These are phyloP conservation scores for Leptinotarsa peninsularis DNA, from an alignment of 2,888 invertebrate species.

Conservation along the genomic window DNA sequence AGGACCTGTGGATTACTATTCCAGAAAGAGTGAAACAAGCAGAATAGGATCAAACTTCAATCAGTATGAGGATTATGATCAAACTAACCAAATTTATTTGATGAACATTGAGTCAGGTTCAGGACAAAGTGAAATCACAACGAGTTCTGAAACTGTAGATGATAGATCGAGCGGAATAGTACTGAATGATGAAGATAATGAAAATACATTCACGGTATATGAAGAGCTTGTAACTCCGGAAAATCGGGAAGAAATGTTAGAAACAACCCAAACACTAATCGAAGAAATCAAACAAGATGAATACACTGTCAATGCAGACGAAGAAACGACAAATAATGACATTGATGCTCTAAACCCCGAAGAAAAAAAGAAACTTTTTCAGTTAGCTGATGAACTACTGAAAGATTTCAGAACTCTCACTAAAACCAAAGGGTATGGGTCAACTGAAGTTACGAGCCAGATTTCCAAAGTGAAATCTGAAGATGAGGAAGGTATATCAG, in stretches of 20 bases:
- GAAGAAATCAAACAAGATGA: neutral
- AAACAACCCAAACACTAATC: neutral
- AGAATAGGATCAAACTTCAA: neutral
- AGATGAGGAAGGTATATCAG: no score
- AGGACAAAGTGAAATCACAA: no score
- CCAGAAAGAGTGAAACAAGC: neutral
- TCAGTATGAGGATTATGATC: neutral
- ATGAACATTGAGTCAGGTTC: neutral
- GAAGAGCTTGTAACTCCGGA: neutral
- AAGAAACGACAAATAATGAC: neutral
- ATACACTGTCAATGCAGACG: neutral
- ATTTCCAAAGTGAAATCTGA: no score
- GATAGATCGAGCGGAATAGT: no score
- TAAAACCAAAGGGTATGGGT: neutral
- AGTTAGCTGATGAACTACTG: constrained; percentile 22
- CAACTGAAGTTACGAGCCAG: no score
- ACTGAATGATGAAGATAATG: neutral
- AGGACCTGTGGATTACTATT: neutral
- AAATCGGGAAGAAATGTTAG: neutral
- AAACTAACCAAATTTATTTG: neutral
- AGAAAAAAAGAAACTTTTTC: constrained; percentile 19
- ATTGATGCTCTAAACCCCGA: neutral
- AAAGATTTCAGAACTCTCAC: constrained; percentile 13
- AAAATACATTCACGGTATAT: neutral
- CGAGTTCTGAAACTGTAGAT: no score